Conservation (phyloP, 2,113 vertebrate species). For the Bombycilla garrulus region DNA sequence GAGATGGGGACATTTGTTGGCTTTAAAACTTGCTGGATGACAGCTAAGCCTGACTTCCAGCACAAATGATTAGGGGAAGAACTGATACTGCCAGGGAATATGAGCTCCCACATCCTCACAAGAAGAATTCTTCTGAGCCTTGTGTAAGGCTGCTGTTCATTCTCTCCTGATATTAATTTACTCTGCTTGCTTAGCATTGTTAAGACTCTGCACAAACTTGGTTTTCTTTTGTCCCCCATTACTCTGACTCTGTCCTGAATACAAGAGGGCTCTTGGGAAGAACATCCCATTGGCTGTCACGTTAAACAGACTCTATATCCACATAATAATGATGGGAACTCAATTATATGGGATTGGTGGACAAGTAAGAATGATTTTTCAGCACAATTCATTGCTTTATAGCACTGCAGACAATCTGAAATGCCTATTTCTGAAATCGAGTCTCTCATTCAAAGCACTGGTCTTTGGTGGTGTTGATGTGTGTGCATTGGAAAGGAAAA, state of each 20-base stretch:
- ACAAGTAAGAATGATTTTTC: neutral
- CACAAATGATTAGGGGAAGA: neutral
- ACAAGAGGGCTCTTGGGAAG: neutral
- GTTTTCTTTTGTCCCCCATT: neutral
- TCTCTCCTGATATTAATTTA: neutral
- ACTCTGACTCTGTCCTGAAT: neutral
- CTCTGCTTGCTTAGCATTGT: neutral
- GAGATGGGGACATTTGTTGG: neutral
- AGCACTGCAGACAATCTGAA: neutral
- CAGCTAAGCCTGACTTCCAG: neutral
- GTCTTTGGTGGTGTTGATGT: neutral
- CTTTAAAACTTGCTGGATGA: neutral
- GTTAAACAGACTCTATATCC: neutral
- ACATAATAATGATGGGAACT: neutral
- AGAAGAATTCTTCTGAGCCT: neutral
- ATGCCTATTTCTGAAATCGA: neutral
- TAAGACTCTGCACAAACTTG: neutral
- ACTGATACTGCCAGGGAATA: neutral
- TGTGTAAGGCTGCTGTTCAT: neutral
- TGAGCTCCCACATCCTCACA: neutral
- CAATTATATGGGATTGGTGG: neutral
- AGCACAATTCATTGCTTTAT: neutral
- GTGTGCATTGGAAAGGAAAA: neutral
- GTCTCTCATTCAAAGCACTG: neutral
- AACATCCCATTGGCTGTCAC: accelerated